Evolutionary conservation across 2,888 invertebrate genomes (phyloP).

Genomic region (Lasioglossum figueresi): DNA sequence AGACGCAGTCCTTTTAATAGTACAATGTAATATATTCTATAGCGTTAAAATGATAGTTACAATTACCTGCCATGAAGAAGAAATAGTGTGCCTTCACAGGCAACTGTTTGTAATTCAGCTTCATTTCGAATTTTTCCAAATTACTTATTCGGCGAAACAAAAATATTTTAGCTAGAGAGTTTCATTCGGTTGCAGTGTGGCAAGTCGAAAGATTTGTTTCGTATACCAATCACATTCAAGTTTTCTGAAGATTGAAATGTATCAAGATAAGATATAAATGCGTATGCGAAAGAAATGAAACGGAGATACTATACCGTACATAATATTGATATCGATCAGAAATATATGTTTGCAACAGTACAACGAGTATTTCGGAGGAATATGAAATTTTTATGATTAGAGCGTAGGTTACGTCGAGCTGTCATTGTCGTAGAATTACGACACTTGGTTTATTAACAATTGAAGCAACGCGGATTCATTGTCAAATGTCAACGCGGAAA

Average conservation of each 20-base stretch:
- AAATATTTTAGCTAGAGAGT: not conserved
- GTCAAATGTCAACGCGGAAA: not conserved
- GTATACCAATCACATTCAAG: not conserved
- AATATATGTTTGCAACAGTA: not conserved
- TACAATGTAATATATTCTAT: not conserved
- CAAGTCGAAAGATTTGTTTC: not conserved
- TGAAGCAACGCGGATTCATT: not conserved
- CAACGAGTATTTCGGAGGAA: not conserved
- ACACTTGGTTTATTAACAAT: conserved; percentile 3
- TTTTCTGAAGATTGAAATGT: not conserved
- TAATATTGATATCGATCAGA: not conserved
- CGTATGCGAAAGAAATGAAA: not conserved
- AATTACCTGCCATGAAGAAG: conserved; percentile 93
- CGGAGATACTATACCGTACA: conserved; percentile 23
- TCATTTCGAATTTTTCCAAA: conserved; percentile 79
- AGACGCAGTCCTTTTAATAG: too few relatives aligned
- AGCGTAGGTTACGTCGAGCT: not conserved
- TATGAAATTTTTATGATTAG: not conserved
- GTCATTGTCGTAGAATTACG: not conserved
- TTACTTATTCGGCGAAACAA: fast-evolving
- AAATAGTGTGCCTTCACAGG: conserved; percentile 95
- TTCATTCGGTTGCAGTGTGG: too few relatives aligned
- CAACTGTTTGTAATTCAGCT: conserved; percentile 89
- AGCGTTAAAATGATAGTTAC: not conserved
- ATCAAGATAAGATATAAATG: not conserved